Percentiles rank a stretch among this genome's conserved stretches.
phyloP scores from a whole-genome alignment of 2,113 vertebrate genomes.

The Dicrurus megarhynchus region DNA sequence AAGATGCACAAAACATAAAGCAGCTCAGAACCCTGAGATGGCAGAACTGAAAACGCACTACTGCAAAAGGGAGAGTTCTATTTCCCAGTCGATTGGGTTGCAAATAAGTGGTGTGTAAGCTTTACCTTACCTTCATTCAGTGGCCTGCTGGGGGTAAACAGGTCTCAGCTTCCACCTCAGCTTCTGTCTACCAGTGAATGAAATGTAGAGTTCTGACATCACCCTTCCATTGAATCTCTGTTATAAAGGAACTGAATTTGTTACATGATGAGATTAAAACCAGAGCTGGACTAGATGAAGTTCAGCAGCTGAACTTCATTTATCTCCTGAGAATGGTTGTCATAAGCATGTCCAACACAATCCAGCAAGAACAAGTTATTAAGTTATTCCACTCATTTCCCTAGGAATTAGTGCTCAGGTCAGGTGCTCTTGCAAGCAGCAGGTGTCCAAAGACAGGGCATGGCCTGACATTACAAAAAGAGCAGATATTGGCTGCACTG shows the following conservation, averaged over 20 bases:
- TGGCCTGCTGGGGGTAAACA: not conserved
- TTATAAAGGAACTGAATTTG: not conserved
- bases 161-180: not conserved
- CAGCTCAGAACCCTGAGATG: not conserved
- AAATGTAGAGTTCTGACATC: not conserved
- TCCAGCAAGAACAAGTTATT: not conserved
- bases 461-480: not conserved
- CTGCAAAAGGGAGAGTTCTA: not conserved
- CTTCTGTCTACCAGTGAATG: not conserved
- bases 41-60: not conserved
- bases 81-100: not conserved
- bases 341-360: not conserved
- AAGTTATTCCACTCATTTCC: not conserved
- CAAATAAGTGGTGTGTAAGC: not conserved
- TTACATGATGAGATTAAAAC: not conserved
- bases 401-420: not conserved
- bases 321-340: not conserved
- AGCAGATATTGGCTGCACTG: not conserved
- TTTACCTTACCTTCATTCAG: not conserved
- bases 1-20: not conserved
- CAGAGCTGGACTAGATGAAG: not conserved
- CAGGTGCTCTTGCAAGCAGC: not conserved
- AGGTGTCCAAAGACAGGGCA: not conserved
- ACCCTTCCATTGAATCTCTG: not conserved
- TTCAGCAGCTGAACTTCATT: not conserved